Conservation (phyloP, 2,113 vertebrate genomes). For the Catharus fuscescens region DNA sequence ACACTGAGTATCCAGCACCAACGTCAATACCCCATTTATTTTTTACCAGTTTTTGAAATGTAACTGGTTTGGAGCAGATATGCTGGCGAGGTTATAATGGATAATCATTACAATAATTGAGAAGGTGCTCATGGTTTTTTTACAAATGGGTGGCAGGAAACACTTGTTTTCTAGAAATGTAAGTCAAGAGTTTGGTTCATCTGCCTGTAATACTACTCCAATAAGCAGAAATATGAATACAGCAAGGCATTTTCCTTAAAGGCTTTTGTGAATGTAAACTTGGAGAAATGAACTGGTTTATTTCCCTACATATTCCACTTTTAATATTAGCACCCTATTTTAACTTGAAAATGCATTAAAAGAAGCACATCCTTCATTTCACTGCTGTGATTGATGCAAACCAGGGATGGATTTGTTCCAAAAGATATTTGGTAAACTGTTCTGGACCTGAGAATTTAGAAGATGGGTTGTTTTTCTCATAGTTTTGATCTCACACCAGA, state of each 20-base stretch:
- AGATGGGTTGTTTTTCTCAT: neutral
- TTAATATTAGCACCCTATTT: neutral
- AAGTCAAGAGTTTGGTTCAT: neutral
- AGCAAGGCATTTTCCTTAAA: neutral
- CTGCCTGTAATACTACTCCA: neutral
- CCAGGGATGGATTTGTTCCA: neutral
- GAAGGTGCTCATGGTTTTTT: neutral
- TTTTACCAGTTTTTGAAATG: neutral
- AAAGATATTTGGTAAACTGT: neutral
- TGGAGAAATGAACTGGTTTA: neutral
- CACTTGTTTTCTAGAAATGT: neutral
- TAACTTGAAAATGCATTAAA: neutral
- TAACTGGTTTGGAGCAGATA: neutral
- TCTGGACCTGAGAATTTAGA: neutral
- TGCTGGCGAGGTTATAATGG: neutral
- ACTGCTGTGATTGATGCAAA: neutral
- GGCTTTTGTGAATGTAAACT: neutral
- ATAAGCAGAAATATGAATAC: neutral
- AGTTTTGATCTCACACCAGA: neutral
- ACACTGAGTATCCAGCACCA: neutral
- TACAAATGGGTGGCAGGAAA: neutral
- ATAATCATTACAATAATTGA: neutral
- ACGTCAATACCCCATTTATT: neutral
- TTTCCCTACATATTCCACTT: neutral
- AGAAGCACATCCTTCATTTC: neutral